Base-by-base conservation (phyloP, 2,797 vertebrate species). In the Malacoraja senta region DNA sequence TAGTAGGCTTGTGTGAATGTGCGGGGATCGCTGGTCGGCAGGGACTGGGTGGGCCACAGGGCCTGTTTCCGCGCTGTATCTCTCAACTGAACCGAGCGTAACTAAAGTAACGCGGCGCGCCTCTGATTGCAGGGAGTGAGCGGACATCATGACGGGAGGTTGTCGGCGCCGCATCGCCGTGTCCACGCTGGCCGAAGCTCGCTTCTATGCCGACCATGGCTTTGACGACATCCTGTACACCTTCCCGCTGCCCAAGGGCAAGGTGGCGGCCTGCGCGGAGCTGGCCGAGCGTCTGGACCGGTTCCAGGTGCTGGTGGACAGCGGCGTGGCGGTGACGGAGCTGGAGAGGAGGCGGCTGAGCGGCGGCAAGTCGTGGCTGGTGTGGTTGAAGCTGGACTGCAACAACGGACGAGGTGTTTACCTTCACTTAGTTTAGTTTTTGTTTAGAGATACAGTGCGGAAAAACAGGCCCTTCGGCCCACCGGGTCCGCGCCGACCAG, bases 221-320 rank as follows among this genome's bases (percentile, higher is more conserved):
- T 98, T 96, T 93, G 97, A 98, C 15, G 97, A 98, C 95, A 97
- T 98, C 95, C 96, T 98, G 12, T 98, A 97, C 68, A 97, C 97
- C 0, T 97, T 97, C 94, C 96, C 95, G 0, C 63, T 98, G 93
- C 96, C 97, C 0, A 95, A 96, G 83, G 96, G 96, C 94, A 97
- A 97, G 95, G 95, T 97, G 93, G 96, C 95, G 53, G 96, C 94
- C 61, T 97, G 97, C 38, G 96, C 95, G 0, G 93, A 94, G 32
- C 94, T 98, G 72, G 97, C 97, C 1, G 96, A 97, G 94, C 95
- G 94, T 3, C 95, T 98, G 71, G 94, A 94, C 3, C 94, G 96
- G 17, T 98, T 98, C 95, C 97, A 97, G 0, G 93, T 98, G 77
- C 94, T 98, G 80, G 26, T 98, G 93, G 97, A 98, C 94, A 96